phyloP scores from a whole-genome alignment of 2,888 invertebrate species.

The Tribolium freemani region DNA sequence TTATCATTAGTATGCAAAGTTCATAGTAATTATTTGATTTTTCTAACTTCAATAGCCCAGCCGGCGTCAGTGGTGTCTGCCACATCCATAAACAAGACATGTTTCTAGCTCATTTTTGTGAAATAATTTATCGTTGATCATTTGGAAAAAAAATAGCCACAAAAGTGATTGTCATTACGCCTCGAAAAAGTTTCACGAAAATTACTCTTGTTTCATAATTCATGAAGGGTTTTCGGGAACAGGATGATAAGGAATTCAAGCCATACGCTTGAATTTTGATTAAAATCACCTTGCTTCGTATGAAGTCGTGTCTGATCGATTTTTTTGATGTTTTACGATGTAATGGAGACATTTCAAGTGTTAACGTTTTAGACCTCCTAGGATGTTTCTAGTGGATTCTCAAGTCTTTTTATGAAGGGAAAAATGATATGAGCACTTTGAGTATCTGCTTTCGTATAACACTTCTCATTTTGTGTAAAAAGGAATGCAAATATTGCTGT shows the following conservation, averaged over 20 bases:
- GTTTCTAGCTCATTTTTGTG: not conserved
- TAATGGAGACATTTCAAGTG: not conserved
- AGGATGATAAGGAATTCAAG: not conserved
- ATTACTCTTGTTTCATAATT: not conserved
- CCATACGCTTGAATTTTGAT: not conserved
- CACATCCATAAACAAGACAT: not conserved
- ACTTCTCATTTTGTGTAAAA: not conserved
- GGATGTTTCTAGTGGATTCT: not conserved
- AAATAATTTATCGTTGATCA: no score
- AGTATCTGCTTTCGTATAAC: no score
- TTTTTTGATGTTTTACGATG: not conserved
- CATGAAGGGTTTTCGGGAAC: not conserved
- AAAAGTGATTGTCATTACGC: no score
- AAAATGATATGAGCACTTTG: not conserved
- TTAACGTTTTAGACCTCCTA: not conserved
- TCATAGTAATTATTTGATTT: constrained; percentile 1
- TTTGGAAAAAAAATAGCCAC: no score
- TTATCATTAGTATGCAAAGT: constrained; percentile 14
- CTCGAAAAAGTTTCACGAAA: not conserved
- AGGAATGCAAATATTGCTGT: no score
- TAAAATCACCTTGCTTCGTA: not conserved
- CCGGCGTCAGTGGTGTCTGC: not conserved
- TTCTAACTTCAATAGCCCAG: not conserved
- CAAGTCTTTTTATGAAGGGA: not conserved
- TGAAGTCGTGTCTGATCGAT: not conserved